Conservation (phyloP, 2,797 vertebrate genomes). For the Rhabdomys pumilio region DNA sequence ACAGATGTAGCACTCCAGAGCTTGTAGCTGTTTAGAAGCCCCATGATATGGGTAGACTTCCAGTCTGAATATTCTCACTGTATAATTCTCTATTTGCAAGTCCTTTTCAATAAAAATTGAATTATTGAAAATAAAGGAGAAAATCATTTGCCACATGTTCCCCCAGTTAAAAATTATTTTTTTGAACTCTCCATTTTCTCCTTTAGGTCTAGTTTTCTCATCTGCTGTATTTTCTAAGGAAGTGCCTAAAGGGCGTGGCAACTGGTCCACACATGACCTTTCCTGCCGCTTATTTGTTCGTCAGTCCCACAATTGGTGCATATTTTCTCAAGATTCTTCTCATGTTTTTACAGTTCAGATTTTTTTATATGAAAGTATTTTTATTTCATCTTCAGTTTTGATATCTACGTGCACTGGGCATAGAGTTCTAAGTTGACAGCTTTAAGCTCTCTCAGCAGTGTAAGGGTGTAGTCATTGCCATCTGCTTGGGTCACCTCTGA, state of each 20-base stretch:
- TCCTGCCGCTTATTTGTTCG: not conserved
- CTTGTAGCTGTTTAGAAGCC: not conserved
- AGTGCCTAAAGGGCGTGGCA: no score
- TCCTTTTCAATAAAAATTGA: not conserved
- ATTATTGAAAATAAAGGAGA: not conserved
- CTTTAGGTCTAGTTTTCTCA: not conserved
- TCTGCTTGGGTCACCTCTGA: not conserved
- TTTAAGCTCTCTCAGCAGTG: conserved; percentile 29
- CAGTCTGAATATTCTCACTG: not conserved
- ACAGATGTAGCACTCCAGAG: not conserved
- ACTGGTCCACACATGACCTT: no score
- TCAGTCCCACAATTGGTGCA: not conserved
- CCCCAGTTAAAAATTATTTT: conserved; percentile 4
- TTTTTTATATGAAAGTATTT: conserved; percentile 51
- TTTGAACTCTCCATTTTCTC: not conserved
- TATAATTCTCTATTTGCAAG: not conserved
- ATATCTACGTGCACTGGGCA: not conserved
- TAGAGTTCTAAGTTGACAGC: conserved; percentile 44
- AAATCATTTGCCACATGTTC: not conserved
- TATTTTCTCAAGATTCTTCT: not conserved
- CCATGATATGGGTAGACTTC: not conserved
- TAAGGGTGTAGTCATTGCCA: not conserved
- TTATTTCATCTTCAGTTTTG: conserved; percentile 58
- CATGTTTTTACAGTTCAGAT: not conserved
- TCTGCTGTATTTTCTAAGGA: conserved; percentile 36